These are phyloP conservation scores for Sorex fumeus DNA, from an alignment of 2,113 vertebrate species.

Conservation along the genomic window DNA sequence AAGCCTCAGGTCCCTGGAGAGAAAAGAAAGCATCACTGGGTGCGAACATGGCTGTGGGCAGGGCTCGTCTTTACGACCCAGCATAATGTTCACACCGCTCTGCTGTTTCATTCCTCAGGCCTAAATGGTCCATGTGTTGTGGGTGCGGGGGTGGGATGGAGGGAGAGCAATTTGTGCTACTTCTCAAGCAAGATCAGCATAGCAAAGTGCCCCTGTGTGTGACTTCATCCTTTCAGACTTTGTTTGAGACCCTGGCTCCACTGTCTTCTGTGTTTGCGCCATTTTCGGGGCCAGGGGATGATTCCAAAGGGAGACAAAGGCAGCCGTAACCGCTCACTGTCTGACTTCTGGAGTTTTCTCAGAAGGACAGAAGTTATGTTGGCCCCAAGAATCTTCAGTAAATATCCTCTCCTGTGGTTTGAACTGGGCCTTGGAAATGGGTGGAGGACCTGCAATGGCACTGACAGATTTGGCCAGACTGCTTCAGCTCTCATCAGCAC, in stretches of 20 bases:
- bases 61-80: neutral
- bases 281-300: neutral
- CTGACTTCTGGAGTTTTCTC: neutral
- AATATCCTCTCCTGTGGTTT: neutral
- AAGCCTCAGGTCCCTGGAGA: neutral
- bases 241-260: neutral
- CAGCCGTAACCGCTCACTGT: neutral
- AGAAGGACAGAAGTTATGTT: neutral
- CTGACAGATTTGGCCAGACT: no score
- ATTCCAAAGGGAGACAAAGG: neutral
- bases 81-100: no score
- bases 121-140: neutral
- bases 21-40: neutral
- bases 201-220: neutral
- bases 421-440: neutral
- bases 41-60: neutral
- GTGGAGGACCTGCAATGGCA: rapidly evolving
- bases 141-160: no score
- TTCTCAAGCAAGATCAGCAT: neutral
- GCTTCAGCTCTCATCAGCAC: rapidly evolving
- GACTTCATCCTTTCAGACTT: neutral
- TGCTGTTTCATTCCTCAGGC: neutral
- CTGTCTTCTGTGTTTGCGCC: neutral
- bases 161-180: rapidly evolving
- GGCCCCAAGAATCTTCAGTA: neutral